phyloP scores from a whole-genome alignment of 1,140 invertebrate genomes.

The Ooceraea biroi region DNA sequence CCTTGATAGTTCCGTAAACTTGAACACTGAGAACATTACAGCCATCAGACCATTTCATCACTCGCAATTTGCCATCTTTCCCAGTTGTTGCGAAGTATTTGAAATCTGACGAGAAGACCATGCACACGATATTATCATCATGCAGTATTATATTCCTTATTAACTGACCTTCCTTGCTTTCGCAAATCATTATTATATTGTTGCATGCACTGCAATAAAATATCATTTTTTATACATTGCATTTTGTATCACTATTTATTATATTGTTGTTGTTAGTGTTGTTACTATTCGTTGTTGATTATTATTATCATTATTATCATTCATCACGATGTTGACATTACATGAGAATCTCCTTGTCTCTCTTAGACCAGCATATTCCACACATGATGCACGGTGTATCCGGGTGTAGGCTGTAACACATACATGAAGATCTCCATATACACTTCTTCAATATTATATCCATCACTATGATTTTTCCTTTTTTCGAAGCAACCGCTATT shows the following conservation, averaged over 20 bases:
- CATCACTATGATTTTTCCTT: too few relatives aligned
- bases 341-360: too few relatives aligned
- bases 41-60: constrained; percentile 68
- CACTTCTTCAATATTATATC: too few relatives aligned
- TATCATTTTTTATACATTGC: not conserved
- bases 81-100: constrained; percentile 65
- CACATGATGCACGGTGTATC: too few relatives aligned
- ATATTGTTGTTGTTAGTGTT: too few relatives aligned
- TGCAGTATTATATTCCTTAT: not conserved
- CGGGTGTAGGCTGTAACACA: too few relatives aligned
- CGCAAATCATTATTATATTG: constrained; percentile 42
- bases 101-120: constrained; percentile 74
- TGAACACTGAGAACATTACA: constrained; percentile 57
- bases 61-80: constrained; percentile 58
- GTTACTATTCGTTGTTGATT: too few relatives aligned
- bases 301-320: not conserved
- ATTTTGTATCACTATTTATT: not conserved
- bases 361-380: too few relatives aligned
- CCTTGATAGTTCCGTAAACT: constrained; percentile 64
- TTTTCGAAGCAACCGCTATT: too few relatives aligned
- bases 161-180: not conserved
- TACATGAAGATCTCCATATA: too few relatives aligned
- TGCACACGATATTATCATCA: constrained; percentile 20
- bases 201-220: constrained; percentile 58
- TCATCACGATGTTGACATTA: not conserved